Evolutionary conservation across 2,113 vertebrate species (phyloP).

Genomic region (Scatophagus argus): DNA sequence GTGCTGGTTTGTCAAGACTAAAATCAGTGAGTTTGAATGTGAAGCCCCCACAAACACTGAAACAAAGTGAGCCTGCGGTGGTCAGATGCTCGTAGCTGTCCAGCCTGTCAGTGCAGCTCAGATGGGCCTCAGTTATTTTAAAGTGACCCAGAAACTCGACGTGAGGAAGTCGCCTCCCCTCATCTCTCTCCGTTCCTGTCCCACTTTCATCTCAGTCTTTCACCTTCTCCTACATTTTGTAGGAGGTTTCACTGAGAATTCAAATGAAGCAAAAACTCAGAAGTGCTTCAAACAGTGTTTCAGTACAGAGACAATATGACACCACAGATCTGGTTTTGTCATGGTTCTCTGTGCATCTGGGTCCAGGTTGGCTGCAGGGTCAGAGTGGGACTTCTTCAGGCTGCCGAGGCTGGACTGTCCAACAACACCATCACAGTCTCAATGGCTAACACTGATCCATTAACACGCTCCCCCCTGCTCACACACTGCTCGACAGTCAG

Average conservation of each 20-base stretch:
- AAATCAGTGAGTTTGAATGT: background rate
- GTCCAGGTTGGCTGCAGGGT: background rate
- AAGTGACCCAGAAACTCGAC: constrained; percentile 45
- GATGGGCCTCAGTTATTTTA: constrained; percentile 49
- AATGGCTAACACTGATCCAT: constrained; percentile 38
- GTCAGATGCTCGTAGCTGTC: constrained; percentile 15
- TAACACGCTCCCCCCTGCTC: constrained; percentile 35
- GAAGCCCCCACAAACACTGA: background rate
- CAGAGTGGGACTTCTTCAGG: background rate
- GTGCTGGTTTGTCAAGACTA: background rate
- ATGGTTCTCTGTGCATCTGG: background rate
- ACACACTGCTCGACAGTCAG: no score
- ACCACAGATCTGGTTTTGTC: background rate
- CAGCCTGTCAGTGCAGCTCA: constrained; percentile 26
- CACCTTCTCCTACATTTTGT: no score
- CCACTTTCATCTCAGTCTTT: background rate
- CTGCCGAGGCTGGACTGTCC: constrained; percentile 4
- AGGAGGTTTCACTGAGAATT: background rate
- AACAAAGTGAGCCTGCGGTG: background rate
- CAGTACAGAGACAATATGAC: background rate
- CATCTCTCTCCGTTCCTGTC: background rate
- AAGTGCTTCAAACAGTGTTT: background rate
- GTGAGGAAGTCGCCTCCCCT: background rate
- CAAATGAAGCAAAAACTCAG: background rate
- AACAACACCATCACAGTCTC: no score